phyloP scores from a whole-genome alignment of 2,888 invertebrate genomes.

The Copidosoma aretas region DNA sequence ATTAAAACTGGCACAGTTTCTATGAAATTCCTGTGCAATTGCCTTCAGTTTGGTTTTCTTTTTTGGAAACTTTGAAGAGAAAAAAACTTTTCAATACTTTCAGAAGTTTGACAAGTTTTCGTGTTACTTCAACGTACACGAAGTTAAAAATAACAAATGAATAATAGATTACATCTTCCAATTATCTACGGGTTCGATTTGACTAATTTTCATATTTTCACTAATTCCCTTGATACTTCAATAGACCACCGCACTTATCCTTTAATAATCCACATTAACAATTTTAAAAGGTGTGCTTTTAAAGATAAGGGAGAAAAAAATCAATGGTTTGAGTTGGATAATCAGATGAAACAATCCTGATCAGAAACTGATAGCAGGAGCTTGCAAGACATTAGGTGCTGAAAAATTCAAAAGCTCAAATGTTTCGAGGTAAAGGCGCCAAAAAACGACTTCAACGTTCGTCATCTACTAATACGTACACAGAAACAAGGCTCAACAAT shows the following conservation, averaged over 20 bases:
- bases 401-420: background rate
- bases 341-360: conserved; percentile 48
- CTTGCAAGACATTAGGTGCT: conserved; percentile 45
- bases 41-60: conserved; percentile 19
- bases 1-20: conserved; percentile 38
- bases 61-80: too few species aligned
- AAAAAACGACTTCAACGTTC: background rate
- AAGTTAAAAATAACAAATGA: conserved; percentile 28
- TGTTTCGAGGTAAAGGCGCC: background rate
- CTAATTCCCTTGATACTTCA: conserved; percentile 25
- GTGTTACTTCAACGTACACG: conserved; percentile 6
- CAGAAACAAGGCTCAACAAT: conserved; percentile 4
- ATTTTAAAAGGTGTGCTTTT: conserved; percentile 34
- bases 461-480: background rate
- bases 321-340: conserved; percentile 36
- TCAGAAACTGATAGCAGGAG: conserved; percentile 47
- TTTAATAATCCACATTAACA: conserved; percentile 30
- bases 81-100: conserved; percentile 33
- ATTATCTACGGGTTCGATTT: conserved; percentile 30
- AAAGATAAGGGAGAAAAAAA: conserved; percentile 25
- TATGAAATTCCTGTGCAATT: conserved; percentile 34
- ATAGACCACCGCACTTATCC: conserved; percentile 26
- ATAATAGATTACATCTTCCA: conserved; percentile 27
- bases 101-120: conserved; percentile 33
- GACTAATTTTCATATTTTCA: conserved; percentile 32